Percentiles rank a stretch among this genome's conserved stretches.
phyloP scores from a whole-genome alignment of 1,140 invertebrate genomes.

The Sycobia sp. region DNA sequence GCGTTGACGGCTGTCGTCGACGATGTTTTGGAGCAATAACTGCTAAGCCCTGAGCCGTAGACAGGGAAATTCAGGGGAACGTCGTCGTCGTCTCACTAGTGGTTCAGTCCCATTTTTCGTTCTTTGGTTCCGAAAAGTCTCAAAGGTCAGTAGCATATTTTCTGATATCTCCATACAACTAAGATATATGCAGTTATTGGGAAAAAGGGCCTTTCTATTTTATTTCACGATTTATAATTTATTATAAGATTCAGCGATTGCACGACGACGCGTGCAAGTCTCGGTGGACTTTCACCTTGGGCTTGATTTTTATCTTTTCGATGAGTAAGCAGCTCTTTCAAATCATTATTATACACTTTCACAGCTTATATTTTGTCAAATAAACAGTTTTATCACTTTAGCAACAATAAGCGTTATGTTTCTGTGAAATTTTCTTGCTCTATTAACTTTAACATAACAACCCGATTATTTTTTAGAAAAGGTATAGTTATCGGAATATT shows the following conservation, averaged over 20 bases:
- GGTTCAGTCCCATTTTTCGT: conserved; percentile 18
- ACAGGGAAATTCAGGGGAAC: background rate
- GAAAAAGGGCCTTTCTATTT: too few species aligned
- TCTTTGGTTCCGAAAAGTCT: conserved; percentile 32
- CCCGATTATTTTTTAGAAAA: too few species aligned
- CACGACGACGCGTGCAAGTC: background rate
- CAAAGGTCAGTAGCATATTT: conserved; percentile 37
- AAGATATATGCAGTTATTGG: too few species aligned
- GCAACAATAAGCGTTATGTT: too few species aligned
- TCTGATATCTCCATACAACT: too few species aligned
- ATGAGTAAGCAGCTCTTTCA: conserved; percentile 12
- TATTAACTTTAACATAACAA: too few species aligned
- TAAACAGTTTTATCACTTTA: too few species aligned
- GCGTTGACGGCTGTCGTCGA: background rate
- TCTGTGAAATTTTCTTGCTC: too few species aligned
- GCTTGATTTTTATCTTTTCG: conserved; percentile 23
- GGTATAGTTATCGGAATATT: too few species aligned
- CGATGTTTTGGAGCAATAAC: background rate
- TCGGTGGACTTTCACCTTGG: conserved; percentile 29
- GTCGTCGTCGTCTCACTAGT: background rate
- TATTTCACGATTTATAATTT: too few species aligned
- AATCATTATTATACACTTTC: background rate
- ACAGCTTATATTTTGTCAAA: background rate
- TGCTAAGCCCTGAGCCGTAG: background rate
- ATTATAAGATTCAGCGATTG: background rate